Evolutionary conservation across 1,140 invertebrate species (phyloP), one percentile per base, ranked within the genome.

Genomic region (Drosophila lacertosa): DNA sequence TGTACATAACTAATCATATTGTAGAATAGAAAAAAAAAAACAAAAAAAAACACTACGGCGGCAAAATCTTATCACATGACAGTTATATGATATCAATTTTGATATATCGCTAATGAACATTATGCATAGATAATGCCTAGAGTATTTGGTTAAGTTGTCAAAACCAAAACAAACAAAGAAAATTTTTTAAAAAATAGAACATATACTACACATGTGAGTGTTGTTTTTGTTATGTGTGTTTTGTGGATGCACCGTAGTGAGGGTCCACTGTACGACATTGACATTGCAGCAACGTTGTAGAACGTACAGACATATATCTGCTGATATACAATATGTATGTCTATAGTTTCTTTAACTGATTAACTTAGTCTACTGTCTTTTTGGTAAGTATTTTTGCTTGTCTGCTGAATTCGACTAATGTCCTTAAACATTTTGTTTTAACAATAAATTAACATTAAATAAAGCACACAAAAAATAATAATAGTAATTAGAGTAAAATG

Each of bases 311-410:
- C 32, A 63, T 50, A 24, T 20, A n/a, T 13, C 2, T 20, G 11
- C 15, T 15, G 50, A 15, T 40, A 22, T 59, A n/a, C n/a, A n/a
- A n/a, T n/a, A n/a, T n/a, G n/a, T n/a, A 37, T 54, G 20, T 29
- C 11, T 35, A 22, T 42, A 10, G 2, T 68, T 9, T 42, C n/a
- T n/a, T 60, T 63, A 76, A 35, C 58, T n/a, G n/a, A 48, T 63
- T 62, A 62, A 58, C 73, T 81, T 77, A 80, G 58, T 50, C 81
- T 84, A 86, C 57, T 84, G 81, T 86, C 81, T 84, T 84, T 84
- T 84, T 84, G 81, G 81, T 84, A 86, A 84, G 68, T 73, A 80
- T 77, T 77, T 65, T 70, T 65, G 72, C 62, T 64, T 60, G 39
- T 50, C 54, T 73, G 51, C 58, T 77, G 53, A 66, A 71, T 58